phyloP scores from a whole-genome alignment of 2,888 invertebrate species.

The Rapana venosa region DNA sequence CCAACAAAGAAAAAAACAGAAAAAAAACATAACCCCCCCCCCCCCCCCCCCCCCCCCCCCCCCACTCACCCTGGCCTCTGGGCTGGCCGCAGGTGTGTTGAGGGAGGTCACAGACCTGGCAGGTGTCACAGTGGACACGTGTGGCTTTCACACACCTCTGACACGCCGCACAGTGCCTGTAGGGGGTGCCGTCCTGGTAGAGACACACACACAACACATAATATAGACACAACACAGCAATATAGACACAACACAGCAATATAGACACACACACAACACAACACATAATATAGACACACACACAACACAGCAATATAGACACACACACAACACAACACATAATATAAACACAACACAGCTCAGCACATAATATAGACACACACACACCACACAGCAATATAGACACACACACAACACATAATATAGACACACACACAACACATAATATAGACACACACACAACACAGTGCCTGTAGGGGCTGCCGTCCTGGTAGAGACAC shows the following conservation, averaged over 20 bases:
- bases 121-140: slow-evolving; percentile 88
- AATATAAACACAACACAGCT: no score
- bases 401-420: no score
- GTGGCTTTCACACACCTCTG: slow-evolving; percentile 90
- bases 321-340: no score
- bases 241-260: neutral
- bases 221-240: no score
- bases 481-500: slow-evolving; percentile 81
- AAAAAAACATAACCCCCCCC: neutral
- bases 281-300: neutral
- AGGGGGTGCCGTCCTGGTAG: slow-evolving; percentile 83
- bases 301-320: no score
- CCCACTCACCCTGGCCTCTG: slow-evolving; percentile 27
- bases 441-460: slow-evolving; percentile 79
- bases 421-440: neutral
- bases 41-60: slow-evolving; percentile 40
- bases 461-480: slow-evolving; percentile 85
- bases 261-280: neutral
- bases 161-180: slow-evolving; percentile 85
- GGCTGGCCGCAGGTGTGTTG: slow-evolving; percentile 67
- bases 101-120: slow-evolving; percentile 83
- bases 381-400: no score
- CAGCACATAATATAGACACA: no score
- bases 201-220: no score
- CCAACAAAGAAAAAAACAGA: neutral